A percentile compares a stretch with the other conserved stretches of the same genome.
These are phyloP conservation scores for Aphaenogaster floridana DNA, from an alignment of 1,140 invertebrate genomes.

Conservation along the genomic window DNA sequence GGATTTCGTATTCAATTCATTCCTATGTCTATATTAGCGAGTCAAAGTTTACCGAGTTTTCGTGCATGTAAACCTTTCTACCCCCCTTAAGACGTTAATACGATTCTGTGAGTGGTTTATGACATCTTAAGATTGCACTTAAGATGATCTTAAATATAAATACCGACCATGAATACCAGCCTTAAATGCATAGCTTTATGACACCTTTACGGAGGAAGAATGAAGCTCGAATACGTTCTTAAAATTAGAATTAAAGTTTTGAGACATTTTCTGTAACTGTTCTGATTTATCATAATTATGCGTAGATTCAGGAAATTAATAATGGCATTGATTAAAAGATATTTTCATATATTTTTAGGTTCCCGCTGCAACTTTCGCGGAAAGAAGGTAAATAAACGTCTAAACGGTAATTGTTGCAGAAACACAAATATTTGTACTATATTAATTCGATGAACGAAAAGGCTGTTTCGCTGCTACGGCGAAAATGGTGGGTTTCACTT, in stretches of 20 bases:
- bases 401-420: constrained; percentile 13
- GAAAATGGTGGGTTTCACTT: not conserved
- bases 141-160: no score
- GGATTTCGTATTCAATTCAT: no score
- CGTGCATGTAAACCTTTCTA: no score
- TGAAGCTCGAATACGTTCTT: not conserved
- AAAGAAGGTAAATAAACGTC: not conserved
- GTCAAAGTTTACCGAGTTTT: no score
- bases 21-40: no score
- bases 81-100: no score
- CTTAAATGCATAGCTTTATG: not conserved
- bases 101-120: no score
- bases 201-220: not conserved
- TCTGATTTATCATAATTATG: not conserved
- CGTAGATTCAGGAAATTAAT: not conserved
- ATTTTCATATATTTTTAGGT: constrained; percentile 3
- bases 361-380: not conserved
- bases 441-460: constrained; percentile 34
- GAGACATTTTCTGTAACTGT: not conserved
- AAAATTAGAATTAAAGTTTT: not conserved
- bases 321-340: not conserved
- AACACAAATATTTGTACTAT: constrained; percentile 14
- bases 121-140: no score
- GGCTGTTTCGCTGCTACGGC: not conserved
- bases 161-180: no score